A percentile compares a stretch with the other conserved stretches of the same genome.
phyloP scores from a whole-genome alignment of 2,888 invertebrate genomes.

The Tenthredo notha region DNA sequence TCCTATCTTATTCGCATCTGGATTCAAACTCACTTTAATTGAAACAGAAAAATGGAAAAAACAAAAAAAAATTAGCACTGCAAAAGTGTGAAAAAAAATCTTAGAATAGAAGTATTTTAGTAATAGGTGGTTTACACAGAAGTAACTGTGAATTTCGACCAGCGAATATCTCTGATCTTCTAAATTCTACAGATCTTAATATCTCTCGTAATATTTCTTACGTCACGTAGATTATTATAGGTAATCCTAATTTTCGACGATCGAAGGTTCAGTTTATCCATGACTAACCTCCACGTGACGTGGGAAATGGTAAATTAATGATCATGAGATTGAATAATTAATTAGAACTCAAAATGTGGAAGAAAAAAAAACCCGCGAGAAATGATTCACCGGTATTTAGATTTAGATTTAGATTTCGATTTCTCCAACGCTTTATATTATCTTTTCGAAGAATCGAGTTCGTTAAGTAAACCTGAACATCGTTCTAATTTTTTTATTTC shows the following conservation, averaged over 20 bases:
- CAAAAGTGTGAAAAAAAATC: background rate
- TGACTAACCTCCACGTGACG: background rate
- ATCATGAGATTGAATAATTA: background rate
- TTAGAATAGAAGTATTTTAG: background rate
- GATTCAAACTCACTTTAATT: background rate
- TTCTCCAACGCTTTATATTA: background rate
- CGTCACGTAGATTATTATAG: background rate
- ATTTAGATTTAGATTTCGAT: background rate
- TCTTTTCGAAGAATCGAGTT: background rate
- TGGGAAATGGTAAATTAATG: background rate
- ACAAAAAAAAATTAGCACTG: too few relatives aligned
- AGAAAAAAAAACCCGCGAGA: background rate
- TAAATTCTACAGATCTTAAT: background rate
- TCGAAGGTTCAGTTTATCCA: background rate
- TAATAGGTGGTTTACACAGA: background rate
- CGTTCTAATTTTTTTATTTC: background rate
- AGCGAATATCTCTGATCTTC: background rate
- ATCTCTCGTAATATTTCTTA: background rate
- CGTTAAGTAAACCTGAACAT: constrained; percentile 14
- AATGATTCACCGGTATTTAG: background rate
- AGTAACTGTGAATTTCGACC: background rate
- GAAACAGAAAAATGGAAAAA: background rate
- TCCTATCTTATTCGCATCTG: background rate
- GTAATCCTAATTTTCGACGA: background rate
- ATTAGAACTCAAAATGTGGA: background rate